Evolutionary conservation across 2,888 invertebrate species (phyloP), one percentile per base, ranked within the genome.

Genomic region (Eudasyphora cyanicolor): DNA sequence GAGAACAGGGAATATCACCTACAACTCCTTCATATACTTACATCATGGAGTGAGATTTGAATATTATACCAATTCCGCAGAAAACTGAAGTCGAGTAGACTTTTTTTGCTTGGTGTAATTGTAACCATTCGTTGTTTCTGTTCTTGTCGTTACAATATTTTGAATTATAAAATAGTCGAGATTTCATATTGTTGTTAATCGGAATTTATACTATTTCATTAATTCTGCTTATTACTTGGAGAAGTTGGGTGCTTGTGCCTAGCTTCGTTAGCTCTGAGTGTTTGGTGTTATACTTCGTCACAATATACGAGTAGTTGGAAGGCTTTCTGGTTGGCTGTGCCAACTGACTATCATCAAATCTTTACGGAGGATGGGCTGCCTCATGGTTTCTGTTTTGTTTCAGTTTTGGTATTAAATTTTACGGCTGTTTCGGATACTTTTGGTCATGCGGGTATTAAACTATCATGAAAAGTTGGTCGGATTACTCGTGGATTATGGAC

Each of bases 121-220:
- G 64, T 14, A 38, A 19, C 35, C 4, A 29, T 32, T 57, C 29
- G 5, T 32, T 19, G 29, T 64, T 64, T 21, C 57, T 60, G 64
- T 64, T 38, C 38, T 8, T 64, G 64, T 35, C 64, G 35, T 67
- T 42, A 42, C 42, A 14, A 67, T 38, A 67, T 64, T 67, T 67
- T 67, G 14, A 42, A 38, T 67, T 67, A 67, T 42, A 42, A 67
- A 67, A 67, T 67, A 67, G 67, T 67, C 67, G 12, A 67, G 67
- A 67, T 38, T 67, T 67, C 67, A 67, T 67, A 42, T 67, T 67
- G 38, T 38, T 64, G 38, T 38, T 64, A 64, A 64, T 38, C 64
- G 67, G 67, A 67, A 67, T 67, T 67, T 67, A 67, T 67, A 67
- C 42, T 67, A 67, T 67, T 67, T 67, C 67, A 67, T 67, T 67